Evolutionary conservation across 1,140 invertebrate genomes (phyloP).

Genomic region (Macrocentrus cingulum): DNA sequence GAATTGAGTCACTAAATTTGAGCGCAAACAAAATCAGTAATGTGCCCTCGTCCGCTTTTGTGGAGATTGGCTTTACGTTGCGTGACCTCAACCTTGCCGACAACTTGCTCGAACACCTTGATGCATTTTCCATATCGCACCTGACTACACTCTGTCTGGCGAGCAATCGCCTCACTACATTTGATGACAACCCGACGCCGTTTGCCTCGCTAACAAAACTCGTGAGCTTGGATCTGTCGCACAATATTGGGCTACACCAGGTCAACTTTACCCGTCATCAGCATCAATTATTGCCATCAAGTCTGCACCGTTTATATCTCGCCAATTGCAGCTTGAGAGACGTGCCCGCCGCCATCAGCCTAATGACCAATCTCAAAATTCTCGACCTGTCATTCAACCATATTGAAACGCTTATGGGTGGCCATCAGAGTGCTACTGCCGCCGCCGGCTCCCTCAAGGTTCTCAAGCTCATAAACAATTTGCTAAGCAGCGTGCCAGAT

Average conservation of each 20-base stretch:
- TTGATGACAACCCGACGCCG: conserved; percentile 88
- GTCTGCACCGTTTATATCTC: conserved; percentile 74
- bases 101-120: conserved; percentile 84
- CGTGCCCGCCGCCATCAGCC: conserved; percentile 72
- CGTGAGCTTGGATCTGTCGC: conserved; percentile 76
- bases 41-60: conserved; percentile 71
- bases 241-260: conserved; percentile 77
- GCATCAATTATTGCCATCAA: conserved; percentile 80
- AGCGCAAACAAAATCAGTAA: conserved; percentile 77
- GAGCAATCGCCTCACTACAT: conserved; percentile 77
- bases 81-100: conserved; percentile 75
- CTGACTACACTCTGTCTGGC: conserved; percentile 78
- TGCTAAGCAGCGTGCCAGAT: conserved; percentile 66
- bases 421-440: too few species aligned
- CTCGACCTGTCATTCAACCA: conserved; percentile 77
- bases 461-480: conserved; percentile 69
- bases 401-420: conserved; percentile 66
- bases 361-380: conserved; percentile 70
- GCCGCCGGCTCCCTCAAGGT: conserved; percentile 66
- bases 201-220: conserved; percentile 80
- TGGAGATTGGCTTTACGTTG: conserved; percentile 74
- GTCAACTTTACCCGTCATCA: conserved; percentile 90
- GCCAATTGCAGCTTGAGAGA: conserved; percentile 73
- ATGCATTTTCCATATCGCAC: conserved; percentile 81
- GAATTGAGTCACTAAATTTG: conserved; percentile 78